Percentiles rank a stretch among this genome's conserved stretches.
Conservation (phyloP, 1,140 invertebrate species). For the Cotesia chilonis region DNA sequence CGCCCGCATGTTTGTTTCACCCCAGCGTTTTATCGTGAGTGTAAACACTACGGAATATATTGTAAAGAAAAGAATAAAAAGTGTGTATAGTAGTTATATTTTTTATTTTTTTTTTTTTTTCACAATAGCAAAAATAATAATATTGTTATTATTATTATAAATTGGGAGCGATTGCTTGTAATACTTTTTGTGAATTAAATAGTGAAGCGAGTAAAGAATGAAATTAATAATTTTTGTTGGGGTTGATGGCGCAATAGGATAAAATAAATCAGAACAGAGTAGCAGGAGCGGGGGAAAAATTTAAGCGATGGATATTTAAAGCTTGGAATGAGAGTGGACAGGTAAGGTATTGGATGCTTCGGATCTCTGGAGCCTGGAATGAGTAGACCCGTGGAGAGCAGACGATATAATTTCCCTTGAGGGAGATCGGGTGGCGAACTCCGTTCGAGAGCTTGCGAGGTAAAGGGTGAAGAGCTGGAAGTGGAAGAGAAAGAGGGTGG, state of each 20-base stretch:
- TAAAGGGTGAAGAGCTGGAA: slow-evolving; percentile 23
- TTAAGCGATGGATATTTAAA: slow-evolving; percentile 38
- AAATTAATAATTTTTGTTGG: too few relatives aligned
- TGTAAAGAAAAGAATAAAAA: background rate
- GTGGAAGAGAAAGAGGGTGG: slow-evolving; percentile 30
- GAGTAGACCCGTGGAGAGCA: slow-evolving; percentile 37
- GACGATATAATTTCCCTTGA: slow-evolving; percentile 66
- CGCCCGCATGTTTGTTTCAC: slow-evolving; percentile 58
- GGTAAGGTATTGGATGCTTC: slow-evolving; percentile 57
- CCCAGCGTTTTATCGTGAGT: slow-evolving; percentile 59
- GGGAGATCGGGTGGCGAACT: slow-evolving; percentile 55
- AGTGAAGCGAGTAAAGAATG: too few relatives aligned
- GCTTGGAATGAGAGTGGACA: slow-evolving; percentile 45
- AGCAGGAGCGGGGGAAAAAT: background rate
- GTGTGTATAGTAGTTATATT: background rate
- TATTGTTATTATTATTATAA: background rate
- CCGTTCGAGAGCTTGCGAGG: slow-evolving; percentile 17
- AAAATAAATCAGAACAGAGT: slow-evolving; percentile 13
- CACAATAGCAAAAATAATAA: background rate
- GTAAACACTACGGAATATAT: slow-evolving; percentile 49
- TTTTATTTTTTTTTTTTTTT: background rate
- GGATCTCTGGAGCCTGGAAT: slow-evolving; percentile 32
- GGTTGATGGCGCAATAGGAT: background rate
- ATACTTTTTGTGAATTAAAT: too few relatives aligned
- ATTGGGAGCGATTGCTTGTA: too few relatives aligned